Evolutionary conservation across 1,140 invertebrate genomes (phyloP), one percentile per base, ranked within the genome.

Genomic region (Bombus impatiens): DNA sequence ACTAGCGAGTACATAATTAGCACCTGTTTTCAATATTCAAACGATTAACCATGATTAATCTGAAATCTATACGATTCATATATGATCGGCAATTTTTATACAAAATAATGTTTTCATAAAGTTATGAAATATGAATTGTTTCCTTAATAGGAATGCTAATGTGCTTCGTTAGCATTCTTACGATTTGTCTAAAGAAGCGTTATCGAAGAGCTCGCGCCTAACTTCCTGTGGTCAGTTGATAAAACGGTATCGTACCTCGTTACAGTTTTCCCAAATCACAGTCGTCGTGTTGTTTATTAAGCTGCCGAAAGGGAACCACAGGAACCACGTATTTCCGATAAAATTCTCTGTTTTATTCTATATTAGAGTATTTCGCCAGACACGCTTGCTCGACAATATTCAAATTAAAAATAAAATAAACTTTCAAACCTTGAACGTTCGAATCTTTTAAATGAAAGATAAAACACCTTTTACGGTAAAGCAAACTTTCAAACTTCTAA

Each of bases 221-320:
- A 67, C 83, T 90, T 90, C 89, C 89, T 90, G 88, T 83, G 83
- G 86, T 86, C 28, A 83, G 44, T 18, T 71, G 89, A 90, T 90
- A 90, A 90, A 67, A 44, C 47, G 42, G 47, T 90, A 90, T 90
- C 89, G 44, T 68, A 57, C 67, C 86, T 81, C 76, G 68, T 90
- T 89, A 82, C 81, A 12, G 28, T 76, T 81, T 71, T 84, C 35
- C 28, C 68, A 80, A 78, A 67, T 44, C 74, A 62, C 40, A 12
- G 47, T 22, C 35, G 42, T 35, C 12, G 4, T 3, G 32, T 67
- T 79, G 18, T 81, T 74, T 40, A 81, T 87, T 84, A 70, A 78
- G 59, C 62, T 65, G 71, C 78, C 53, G 62, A 87, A 81, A n/a
- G 70, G 37, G 35, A 40, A 44, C 40, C 37, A 28, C 88, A 82